A percentile compares a stretch with the other conserved stretches of the same genome.
Conservation (phyloP, 2,797 vertebrate species). For the Microctenopoma steveboyesi region DNA sequence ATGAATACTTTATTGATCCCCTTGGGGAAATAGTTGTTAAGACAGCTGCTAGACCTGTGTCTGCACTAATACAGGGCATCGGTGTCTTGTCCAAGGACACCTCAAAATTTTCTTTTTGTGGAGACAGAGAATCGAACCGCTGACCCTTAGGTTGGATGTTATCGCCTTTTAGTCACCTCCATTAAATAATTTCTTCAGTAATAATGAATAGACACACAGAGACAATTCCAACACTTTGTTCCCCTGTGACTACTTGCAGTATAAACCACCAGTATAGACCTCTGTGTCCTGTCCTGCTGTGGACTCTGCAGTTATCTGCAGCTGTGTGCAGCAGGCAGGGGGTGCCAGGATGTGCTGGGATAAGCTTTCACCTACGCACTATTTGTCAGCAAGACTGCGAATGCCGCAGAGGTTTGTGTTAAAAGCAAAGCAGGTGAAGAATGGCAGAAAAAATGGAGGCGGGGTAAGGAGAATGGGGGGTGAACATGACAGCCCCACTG, state of each 20-base stretch:
- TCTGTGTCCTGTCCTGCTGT: conserved; percentile 29
- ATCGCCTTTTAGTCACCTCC: neutral
- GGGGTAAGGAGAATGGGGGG: conserved; percentile 8
- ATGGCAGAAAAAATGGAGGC: conserved; percentile 24
- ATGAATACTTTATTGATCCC: too few relatives aligned
- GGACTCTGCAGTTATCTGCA: conserved; percentile 47
- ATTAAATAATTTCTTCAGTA: conserved; percentile 9
- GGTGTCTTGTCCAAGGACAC: too few relatives aligned
- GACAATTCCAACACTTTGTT: conserved; percentile 16
- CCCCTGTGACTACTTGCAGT: neutral
- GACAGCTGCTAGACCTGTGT: too few relatives aligned
- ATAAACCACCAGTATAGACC: conserved; percentile 1
- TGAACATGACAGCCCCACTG: conserved; percentile 52
- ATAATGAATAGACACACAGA: conserved; percentile 2
- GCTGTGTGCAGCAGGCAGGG: conserved; percentile 38
- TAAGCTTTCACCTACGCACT: conserved; percentile 66
- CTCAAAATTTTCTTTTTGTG: too few relatives aligned
- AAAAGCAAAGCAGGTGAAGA: conserved; percentile 50
- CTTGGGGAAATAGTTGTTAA: too few relatives aligned
- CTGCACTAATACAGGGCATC: too few relatives aligned
- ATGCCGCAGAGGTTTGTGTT: conserved; percentile 52
- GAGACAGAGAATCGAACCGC: too few relatives aligned
- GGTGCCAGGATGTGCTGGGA: conserved; percentile 42
- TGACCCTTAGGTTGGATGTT: neutral
- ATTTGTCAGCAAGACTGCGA: conserved; percentile 66